Conservation (phyloP, 2,888 invertebrate species). For the Brachynemurus nebulosus region DNA sequence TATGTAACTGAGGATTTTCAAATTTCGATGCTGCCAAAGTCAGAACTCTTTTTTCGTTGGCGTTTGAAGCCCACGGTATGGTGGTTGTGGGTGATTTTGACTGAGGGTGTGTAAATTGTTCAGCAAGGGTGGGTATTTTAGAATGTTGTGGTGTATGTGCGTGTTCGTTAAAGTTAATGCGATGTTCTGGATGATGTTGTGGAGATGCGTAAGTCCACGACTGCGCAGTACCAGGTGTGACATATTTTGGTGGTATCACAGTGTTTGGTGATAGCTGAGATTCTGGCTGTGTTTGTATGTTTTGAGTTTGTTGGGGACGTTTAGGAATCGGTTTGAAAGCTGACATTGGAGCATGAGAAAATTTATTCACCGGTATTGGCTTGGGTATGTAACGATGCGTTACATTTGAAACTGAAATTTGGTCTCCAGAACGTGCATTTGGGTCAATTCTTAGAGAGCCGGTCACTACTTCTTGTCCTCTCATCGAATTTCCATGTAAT, state of each 20-base stretch:
- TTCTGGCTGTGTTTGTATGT: constrained; percentile 5
- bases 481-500: constrained; percentile 33
- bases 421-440: constrained; percentile 18
- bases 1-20: constrained; percentile 27
- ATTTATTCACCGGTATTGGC: constrained; percentile 51
- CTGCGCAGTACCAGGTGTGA: constrained; percentile 24
- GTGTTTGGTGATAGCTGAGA: constrained; percentile 23
- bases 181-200: background rate
- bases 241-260: constrained; percentile 30
- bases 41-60: constrained; percentile 35
- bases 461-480: constrained; percentile 29
- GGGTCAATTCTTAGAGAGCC: constrained; percentile 31
- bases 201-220: constrained; percentile 35
- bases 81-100: constrained; percentile 19
- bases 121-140: background rate
- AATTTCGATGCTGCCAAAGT: constrained; percentile 41
- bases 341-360: constrained; percentile 64
- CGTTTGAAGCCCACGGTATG: constrained; percentile 36
- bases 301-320: constrained; percentile 21
- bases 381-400: constrained; percentile 39
- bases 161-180: background rate
- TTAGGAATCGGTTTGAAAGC: constrained; percentile 50
- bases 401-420: constrained; percentile 21
- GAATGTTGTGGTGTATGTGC: background rate
- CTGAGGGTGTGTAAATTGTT: constrained; percentile 3